Base-by-base conservation (phyloP, 2,797 vertebrate genomes). In the Takifugu ocellatus region DNA sequence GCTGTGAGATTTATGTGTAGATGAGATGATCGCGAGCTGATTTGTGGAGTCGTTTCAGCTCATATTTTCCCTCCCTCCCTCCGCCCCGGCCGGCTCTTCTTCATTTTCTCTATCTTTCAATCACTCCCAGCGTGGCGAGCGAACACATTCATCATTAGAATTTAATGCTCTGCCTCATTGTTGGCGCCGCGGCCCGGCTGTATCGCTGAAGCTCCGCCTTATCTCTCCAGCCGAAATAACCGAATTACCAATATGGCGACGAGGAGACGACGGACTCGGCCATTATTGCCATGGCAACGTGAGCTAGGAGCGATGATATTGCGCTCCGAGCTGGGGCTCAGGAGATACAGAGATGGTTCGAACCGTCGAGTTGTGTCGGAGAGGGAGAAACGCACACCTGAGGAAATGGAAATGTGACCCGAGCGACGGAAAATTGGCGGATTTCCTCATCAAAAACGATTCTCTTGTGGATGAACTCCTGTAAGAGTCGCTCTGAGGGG, bases 251-350 rank as follows among this genome's bases (percentile, higher is more conserved):
- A 70, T 67, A 60, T 36, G 74, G 75, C 44, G 47, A 74, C 63
- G 56, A 68, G 55, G 67, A 74, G 76, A 63, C 70, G 65, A 68
- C 75, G 73, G 81, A 80, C 79, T 74, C 82, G 36, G 25, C 74
- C 83, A 75, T 79, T 79, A 87, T 89, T 29, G 27, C 82, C 85
- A 90, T 90, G 84, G 87, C 81, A 89, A 90, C 86, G 52, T 77
- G 82, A 77, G 75, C 66, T 42, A 66, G 54, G 71, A 68, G 73
- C 11, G 33, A 71, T 79, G 77, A 82, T 82, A 81, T 81, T 84
- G 79, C 76, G 54, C 74, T 72, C 58, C 56, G 74, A 74, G 44
- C n/a, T 46, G 9, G n/a, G 44, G 44, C 44, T 46, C 44, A 46
- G 44, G 44, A 21, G 44, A 46, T 21, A 43, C 6, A 10, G 21